Evolutionary conservation across 2,797 vertebrate species (phyloP), one percentile per base, ranked within the genome.

Genomic region (Pagetopsis macropterus): DNA sequence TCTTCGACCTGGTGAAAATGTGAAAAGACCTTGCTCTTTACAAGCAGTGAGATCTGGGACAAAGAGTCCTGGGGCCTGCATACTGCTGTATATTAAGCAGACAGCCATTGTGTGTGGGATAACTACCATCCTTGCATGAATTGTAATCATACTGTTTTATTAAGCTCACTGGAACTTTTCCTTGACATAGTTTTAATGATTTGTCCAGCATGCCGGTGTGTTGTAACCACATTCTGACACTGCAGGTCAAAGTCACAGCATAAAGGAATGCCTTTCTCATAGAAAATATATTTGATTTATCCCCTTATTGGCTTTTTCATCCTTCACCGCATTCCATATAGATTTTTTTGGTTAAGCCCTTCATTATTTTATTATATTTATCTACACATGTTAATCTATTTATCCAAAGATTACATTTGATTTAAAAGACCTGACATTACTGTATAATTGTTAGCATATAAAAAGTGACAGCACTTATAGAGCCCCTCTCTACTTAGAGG

Each of bases 111-210:
- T 88, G 83, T 82, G 83, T 33, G 68, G 84, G 87, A 86, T 90
- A 87, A 85, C 88, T 66, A 87, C 79, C 72, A 79, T 83, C 88
- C 84, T 82, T 82, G 85, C 84, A 90, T 92, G 90, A 92, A 93
- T 93, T 92, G 93, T 91, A 93, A 92, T 92, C 87, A 86, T 80
- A 83, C 84, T 82, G 83, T 89, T 94, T 90, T 92, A 93, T 91
- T 90, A 91, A 91, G 89, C 89, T 86, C 86, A 9, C 78, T 85
- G 91, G 90, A 87, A 87, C 75, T 82, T 88, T 87, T 80, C 63
- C 83, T 78, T 46, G 48, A 84, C 87, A 75, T 57, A 63, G 73
- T 89, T 91, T 84, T 93, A 91, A 91, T 89, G 87, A 91, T 84
- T 89, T 85, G 87, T 88, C 85, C 78, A 61, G 78, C 76, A 33